phyloP scores from a whole-genome alignment of 2,113 vertebrate genomes.

The Hiodon tergisus region DNA sequence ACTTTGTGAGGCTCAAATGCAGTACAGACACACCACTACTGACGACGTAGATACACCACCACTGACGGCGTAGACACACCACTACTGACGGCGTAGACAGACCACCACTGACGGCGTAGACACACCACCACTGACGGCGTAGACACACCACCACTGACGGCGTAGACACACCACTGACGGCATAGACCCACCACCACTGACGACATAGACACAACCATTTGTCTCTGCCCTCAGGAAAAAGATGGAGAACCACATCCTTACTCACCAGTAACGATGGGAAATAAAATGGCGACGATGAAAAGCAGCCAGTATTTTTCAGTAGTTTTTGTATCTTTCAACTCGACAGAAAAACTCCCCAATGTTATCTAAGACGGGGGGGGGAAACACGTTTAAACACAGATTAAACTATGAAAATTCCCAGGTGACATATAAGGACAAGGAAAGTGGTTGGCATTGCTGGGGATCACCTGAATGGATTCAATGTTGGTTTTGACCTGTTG shows the following conservation, averaged over 20 bases:
- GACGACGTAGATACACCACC: too few species aligned
- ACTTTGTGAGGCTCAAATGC: too few species aligned
- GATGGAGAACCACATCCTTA: slow-evolving; percentile 5
- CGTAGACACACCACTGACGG: too few species aligned
- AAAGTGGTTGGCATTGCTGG: background rate
- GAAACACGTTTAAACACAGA: background rate
- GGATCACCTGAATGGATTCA: slow-evolving; percentile 41
- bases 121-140: background rate
- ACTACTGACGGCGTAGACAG: background rate
- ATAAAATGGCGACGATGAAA: slow-evolving; percentile 60
- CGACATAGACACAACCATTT: too few species aligned
- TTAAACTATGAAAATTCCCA: background rate
- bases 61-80: too few species aligned
- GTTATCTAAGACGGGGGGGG: slow-evolving; percentile 62
- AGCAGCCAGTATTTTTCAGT: slow-evolving; percentile 46
- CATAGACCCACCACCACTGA: too few species aligned
- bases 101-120: background rate
- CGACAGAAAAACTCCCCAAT: slow-evolving; percentile 55
- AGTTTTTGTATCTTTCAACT: slow-evolving; percentile 27
- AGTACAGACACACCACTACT: too few species aligned
- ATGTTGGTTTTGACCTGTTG: background rate
- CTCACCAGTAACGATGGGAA: slow-evolving; percentile 71
- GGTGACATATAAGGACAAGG: background rate
- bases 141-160: too few species aligned
- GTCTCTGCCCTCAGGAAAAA: too few species aligned